phyloP scores from a whole-genome alignment of 1,140 invertebrate genomes.

The Hylyphantes graminicola region DNA sequence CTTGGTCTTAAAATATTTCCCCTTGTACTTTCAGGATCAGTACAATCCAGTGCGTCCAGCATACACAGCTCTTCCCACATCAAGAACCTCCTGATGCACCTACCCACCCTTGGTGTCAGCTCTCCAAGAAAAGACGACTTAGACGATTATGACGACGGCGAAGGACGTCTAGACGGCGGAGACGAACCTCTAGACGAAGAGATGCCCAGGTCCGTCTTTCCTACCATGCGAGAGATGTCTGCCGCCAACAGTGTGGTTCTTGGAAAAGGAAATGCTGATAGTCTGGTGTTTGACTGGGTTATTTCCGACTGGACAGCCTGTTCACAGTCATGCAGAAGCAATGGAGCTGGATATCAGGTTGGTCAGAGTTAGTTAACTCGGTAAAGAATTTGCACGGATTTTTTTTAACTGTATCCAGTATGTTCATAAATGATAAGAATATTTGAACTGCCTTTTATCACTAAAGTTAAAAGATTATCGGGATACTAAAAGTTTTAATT shows the following conservation, averaged over 20 bases:
- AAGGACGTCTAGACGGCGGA: conserved; percentile 2
- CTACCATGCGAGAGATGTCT: not conserved
- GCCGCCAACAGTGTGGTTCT: conserved; percentile 66
- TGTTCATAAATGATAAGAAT: too few species aligned
- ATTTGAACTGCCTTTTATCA: too few species aligned
- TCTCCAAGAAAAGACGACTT: not conserved
- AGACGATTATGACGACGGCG: not conserved
- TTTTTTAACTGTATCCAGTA: too few species aligned
- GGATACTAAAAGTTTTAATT: too few species aligned
- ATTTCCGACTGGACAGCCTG: conserved; percentile 87
- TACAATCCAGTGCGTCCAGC: conserved; percentile 49
- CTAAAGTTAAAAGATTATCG: too few species aligned
- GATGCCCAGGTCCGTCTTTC: not conserved
- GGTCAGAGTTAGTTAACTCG: too few species aligned
- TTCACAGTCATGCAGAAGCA: conserved; percentile 84
- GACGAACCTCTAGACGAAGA: not conserved
- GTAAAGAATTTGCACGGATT: too few species aligned
- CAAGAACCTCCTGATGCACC: conserved; percentile 49
- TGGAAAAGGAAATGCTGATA: conserved; percentile 67
- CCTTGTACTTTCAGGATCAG: not conserved
- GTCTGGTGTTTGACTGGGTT: conserved; percentile 80
- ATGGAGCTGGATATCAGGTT: conserved; percentile 73
- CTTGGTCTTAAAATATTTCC: not conserved
- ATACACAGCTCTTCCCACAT: conserved; percentile 45
- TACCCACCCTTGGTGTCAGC: conserved; percentile 16